Base-by-base conservation (phyloP, 2,797 vertebrate species). In the Crenuchus spilurus region DNA sequence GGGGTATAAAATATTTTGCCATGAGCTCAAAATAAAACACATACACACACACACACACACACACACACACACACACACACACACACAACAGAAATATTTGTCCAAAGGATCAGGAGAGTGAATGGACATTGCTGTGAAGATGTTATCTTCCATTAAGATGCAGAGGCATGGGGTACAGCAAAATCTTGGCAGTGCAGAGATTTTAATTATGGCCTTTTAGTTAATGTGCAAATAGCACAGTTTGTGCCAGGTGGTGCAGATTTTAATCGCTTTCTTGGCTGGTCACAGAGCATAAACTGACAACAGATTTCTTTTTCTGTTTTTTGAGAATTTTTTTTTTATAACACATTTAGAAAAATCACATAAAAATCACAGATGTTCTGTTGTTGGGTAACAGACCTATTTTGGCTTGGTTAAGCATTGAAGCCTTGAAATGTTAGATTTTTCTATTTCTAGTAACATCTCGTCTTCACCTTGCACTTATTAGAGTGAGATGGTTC, bases 91-190 rank as follows among this genome's bases (percentile, higher is more conserved):
- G 48, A 75, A 57, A 75, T 54, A 70, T 81, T 75, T 77, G 75
- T 51, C 28, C 4, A 71, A 70, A 41, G 67, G 79, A 77, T 81
- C 60, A 72, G 11, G 42, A 39, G 8, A 51, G 20, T 63, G 64
- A 44, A 71, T 37, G 20, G 39, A 49, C 37, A 63, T 37, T 62
- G 41, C 48, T 67, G 63, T 10, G 30, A 58, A 51, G 33, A 52
- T 49, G 60, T 77, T 66, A 80, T 81, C 67, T 68, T 64, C 26
- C 55, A 77, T 67, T 72, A 68, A 52, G 57, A 77, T 77, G 75
- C 79, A 7, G 49, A 75, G 66, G 31, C 72, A 75, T 35, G 66
- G 6, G 37, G 16, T 20, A 26, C 13, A 69, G 52, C 28, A 49
- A 64, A 58, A 44, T 55, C 31, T 67, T 67, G 65, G 65, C 65